phyloP scores from a whole-genome alignment of 2,113 vertebrate genomes.

The Probosciger aterrimus region DNA sequence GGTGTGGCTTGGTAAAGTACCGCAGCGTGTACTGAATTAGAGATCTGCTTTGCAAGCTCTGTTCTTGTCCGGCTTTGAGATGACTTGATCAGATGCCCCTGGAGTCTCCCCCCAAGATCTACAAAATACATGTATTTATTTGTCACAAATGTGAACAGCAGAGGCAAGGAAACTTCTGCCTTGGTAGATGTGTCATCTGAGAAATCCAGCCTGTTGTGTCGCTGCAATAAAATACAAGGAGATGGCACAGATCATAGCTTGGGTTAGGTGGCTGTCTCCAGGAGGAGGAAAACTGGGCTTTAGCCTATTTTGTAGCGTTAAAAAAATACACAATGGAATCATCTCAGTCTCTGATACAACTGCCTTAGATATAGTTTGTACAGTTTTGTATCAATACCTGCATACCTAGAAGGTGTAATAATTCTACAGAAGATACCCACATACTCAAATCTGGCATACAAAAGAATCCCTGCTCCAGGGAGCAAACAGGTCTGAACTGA shows the following conservation, averaged over 20 bases:
- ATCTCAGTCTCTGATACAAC: neutral
- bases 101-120: neutral
- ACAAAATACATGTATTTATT: neutral
- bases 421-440: neutral
- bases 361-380: neutral
- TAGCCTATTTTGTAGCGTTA: neutral
- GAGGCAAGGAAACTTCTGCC: neutral
- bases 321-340: neutral
- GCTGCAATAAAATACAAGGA: neutral
- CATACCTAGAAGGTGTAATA: neutral
- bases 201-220: neutral
- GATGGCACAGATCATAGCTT: neutral
- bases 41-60: neutral
- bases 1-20: neutral
- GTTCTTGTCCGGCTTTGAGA: neutral
- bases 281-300: neutral
- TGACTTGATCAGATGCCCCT: neutral
- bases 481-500: neutral
- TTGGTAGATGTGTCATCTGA: neutral
- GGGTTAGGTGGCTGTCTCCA: neutral
- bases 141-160: neutral
- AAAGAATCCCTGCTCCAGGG: neutral
- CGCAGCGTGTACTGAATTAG: neutral
- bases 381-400: neutral
- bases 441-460: neutral